Evolutionary conservation across 2,888 invertebrate genomes (phyloP), one percentile per base, ranked within the genome.

Genomic region (Heptascelio sp.): DNA sequence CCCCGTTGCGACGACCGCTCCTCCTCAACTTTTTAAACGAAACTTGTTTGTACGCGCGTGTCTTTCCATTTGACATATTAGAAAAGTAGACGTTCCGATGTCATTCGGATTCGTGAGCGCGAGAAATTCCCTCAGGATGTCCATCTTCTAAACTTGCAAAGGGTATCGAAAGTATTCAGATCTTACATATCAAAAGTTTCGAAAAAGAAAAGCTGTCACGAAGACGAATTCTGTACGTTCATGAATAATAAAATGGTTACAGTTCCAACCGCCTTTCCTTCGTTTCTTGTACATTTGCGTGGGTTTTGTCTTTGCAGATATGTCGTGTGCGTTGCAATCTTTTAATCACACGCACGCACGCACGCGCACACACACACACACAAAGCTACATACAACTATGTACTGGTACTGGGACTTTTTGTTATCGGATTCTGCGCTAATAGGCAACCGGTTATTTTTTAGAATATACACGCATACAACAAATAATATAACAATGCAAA

Each of bases 171-270:
- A 70, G 70, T 80, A 84, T 80, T 84, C 79, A 68, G 70, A 71
- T 59, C 59, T 59, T 43, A 59, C 49, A 23, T 71, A 71, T 75
- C 65, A 43, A 26, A 84, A 84, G 72, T 78, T 84, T 67, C 17
- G 15, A 9, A 62, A 84, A 84, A 79, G 80, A 84, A 80, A 80
- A 81, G 78, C 65, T 78, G 77, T 78, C 78, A 62, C 55, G 67
- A 55, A 76, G 80, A 83, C 68, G 83, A 67, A 80, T 83, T 71
- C 51, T 57, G 53, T 62, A 43, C 34, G 65, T 71, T 60, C 77
- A 70, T 79, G 72, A 78, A 84, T 81, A 84, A 84, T 81, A 76
- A 62, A 77, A 82, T 43, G 23, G 26, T 62, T 17, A 43, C 43
- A n/a, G 43, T 17, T 17, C n/a, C n/a, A n/a, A n/a, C 3, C 17